phyloP scores from a whole-genome alignment of 2,113 vertebrate species.

The Corvus moneduloides region DNA sequence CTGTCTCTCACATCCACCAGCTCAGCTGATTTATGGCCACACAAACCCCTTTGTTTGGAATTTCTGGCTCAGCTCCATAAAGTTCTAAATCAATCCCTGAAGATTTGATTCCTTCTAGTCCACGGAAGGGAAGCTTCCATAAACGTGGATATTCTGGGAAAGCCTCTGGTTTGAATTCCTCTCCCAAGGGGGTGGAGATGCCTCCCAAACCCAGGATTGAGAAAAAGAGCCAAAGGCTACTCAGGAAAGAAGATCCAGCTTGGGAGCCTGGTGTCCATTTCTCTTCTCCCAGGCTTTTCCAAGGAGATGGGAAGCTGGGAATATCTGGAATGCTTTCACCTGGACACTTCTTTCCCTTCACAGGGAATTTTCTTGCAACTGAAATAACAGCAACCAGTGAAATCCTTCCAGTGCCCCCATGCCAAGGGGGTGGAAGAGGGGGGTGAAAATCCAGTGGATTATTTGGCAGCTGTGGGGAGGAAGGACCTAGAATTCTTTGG shows the following conservation, averaged over 20 bases:
- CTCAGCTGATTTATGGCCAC: neutral
- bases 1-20: neutral
- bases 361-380: neutral
- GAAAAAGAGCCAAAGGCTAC: neutral
- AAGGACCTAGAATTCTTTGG: neutral
- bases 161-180: constrained; percentile 1
- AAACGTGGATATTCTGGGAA: constrained; percentile 4
- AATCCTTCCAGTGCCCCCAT: neutral
- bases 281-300: neutral
- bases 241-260: neutral
- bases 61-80: neutral
- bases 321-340: neutral
- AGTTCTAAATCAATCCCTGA: neutral
- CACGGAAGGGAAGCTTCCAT: neutral
- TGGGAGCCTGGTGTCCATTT: neutral
- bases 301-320: neutral
- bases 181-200: neutral
- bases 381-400: neutral
- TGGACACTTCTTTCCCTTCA: neutral
- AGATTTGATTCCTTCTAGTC: neutral
- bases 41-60: neutral
- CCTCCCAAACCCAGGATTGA: neutral
- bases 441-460: neutral
- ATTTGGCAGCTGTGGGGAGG: neutral
- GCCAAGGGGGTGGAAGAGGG: neutral